Evolutionary conservation across 1,140 invertebrate genomes (phyloP).

Genomic region (Neotoxoptera formosana): DNA sequence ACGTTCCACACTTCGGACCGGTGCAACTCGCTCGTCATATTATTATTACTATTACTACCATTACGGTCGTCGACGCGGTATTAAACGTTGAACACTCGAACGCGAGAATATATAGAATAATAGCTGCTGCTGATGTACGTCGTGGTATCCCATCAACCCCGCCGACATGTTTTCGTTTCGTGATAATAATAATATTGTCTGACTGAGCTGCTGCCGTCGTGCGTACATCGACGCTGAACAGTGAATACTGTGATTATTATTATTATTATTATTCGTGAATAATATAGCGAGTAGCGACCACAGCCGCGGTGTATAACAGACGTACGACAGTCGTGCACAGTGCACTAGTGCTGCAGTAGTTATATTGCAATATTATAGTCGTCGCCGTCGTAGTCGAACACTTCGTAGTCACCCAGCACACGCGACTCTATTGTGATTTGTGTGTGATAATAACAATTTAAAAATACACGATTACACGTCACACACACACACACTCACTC

Average conservation of each 20-base stretch:
- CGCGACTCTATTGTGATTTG: background rate
- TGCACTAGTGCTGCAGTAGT: no score
- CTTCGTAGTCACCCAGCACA: no score
- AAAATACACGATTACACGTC: background rate
- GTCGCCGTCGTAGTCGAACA: background rate
- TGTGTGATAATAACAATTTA: background rate
- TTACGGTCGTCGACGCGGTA: background rate
- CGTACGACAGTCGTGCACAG: no score
- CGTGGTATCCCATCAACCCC: background rate
- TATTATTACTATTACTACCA: background rate
- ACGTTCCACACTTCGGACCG: background rate
- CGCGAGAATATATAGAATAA: background rate
- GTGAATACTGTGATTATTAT: background rate
- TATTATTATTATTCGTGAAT: background rate
- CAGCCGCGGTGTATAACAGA: no score
- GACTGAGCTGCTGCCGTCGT: background rate
- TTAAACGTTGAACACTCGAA: background rate
- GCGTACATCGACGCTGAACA: no score
- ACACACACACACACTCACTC: background rate
- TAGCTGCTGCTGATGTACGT: no score
- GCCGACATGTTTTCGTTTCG: slow-evolving; percentile 48
- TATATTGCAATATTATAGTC: background rate
- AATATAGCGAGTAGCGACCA: no score
- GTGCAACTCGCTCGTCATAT: background rate
- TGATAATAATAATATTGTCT: slow-evolving; percentile 34